These are phyloP conservation scores for Electrona antarctica DNA, from an alignment of 2,113 vertebrate genomes.

Conservation along the genomic window DNA sequence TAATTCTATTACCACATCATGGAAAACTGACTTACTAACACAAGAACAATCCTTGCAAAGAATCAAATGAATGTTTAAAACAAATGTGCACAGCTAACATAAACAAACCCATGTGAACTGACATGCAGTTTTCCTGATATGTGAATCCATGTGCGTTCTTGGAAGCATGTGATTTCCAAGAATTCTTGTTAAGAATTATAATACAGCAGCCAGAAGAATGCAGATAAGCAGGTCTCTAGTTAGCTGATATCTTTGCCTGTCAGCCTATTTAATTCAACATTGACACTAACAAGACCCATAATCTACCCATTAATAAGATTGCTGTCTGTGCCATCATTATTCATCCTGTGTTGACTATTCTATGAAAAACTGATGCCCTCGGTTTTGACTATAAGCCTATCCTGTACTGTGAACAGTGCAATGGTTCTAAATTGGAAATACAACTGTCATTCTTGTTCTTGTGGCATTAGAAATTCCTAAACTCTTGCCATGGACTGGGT, in stretches of 20 bases:
- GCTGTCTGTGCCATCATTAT: background rate
- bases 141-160: too few relatives aligned
- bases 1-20: too few relatives aligned
- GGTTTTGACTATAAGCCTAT: background rate
- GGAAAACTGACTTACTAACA: too few relatives aligned
- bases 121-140: too few relatives aligned
- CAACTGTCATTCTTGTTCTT: background rate
- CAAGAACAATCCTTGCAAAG: too few relatives aligned
- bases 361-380: background rate
- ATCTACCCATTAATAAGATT: background rate
- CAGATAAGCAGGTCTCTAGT: background rate
- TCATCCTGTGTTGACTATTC: too few relatives aligned
- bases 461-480: background rate
- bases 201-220: too few relatives aligned
- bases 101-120: too few relatives aligned
- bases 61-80: too few relatives aligned
- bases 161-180: too few relatives aligned
- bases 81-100: too few relatives aligned
- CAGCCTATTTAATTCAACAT: background rate
- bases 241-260: slow-evolving; percentile 18
- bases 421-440: background rate
- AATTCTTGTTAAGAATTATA: too few relatives aligned
- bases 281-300: background rate
- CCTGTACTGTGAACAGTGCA: background rate
- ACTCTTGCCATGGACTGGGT: background rate